Base-by-base conservation (phyloP, 2,797 vertebrate species). In the Macrochelys suwanniensis region DNA sequence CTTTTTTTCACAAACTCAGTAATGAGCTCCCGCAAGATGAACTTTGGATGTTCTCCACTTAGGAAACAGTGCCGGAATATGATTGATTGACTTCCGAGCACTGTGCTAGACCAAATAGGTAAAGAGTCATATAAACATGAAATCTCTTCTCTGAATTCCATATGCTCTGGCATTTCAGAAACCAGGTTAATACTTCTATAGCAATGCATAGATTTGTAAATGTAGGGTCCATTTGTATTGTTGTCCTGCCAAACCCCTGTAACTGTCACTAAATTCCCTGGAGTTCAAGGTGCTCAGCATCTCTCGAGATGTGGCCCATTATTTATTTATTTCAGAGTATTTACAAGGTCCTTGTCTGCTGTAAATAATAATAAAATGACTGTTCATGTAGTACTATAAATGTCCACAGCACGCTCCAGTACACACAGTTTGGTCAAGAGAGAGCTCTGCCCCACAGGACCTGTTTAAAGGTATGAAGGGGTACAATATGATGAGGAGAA, bases 1-100 rank as follows among this genome's bases (percentile, higher is more conserved):
- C n/a, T 91, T 95, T 94, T 96, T 26, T 88, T 57, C 61, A 97
- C 31, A 95, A 93, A 50, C 33, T 92, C 4, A 5, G 80, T 79
- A 78, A 80, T 86, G 85, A 87, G 80, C 77, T 92, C 61, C 82
- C 13, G 51, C 33, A 76, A n/a, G 53, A 61, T 65, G 47, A 82
- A 94, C n/a, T 89, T 90, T 84, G 6, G n/a, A 51, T 80, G 2
- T 86, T 93, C n/a, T 88, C 54, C 23, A 10, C 79, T 91, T 88
- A 90, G 89, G 88, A 93, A 93, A 88, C 50, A 53, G 21, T 91
- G 89, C 49, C 42, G 91, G 51, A 93, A 68, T 54, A 7, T 47
- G 47, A 83, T 59, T 45, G 51, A 37, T 37, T 82, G 28, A 5
- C 11, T 82, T 9, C 76, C 49, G 33, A 89, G 51, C 19, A 85